These are phyloP conservation scores for Atherinomorus stipes DNA, from an alignment of 2,113 vertebrate species.

Conservation along the genomic window DNA sequence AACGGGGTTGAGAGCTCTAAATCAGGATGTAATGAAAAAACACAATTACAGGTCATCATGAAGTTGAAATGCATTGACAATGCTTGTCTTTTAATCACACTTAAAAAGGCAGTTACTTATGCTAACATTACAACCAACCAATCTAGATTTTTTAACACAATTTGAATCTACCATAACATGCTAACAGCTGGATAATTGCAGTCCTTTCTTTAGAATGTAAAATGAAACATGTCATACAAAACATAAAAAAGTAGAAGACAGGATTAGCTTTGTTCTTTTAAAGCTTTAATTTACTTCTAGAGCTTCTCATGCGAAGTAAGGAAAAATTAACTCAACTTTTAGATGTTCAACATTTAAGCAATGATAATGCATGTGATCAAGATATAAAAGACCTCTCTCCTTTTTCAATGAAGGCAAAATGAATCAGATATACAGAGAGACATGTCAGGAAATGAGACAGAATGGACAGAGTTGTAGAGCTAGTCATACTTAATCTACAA, in stretches of 20 bases:
- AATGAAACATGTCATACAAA: no score
- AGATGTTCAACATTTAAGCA: no score
- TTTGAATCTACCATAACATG: neutral
- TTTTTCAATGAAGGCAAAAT: neutral
- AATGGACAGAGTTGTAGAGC: conserved; percentile 13
- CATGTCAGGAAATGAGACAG: neutral
- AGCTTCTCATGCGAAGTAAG: no score
- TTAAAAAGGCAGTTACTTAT: conserved; percentile 31
- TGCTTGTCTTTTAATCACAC: conserved; percentile 36
- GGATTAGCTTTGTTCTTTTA: no score
- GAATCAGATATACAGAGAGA: neutral
- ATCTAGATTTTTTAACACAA: conserved; percentile 9
- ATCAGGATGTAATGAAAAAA: conserved; percentile 56
- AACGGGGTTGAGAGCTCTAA: conserved; percentile 52
- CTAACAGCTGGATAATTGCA: neutral
- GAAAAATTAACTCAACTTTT: no score
- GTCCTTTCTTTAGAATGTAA: neutral
- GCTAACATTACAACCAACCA: neutral
- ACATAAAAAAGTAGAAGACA: no score
- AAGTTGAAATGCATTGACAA: conserved; percentile 44
- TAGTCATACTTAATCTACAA: conserved; percentile 14
- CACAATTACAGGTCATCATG: conserved; percentile 56
- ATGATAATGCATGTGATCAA: no score
- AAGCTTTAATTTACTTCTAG: no score
- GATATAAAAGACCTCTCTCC: no score